Conservation (phyloP, 2,888 invertebrate species). For the Diarsia mendica region DNA sequence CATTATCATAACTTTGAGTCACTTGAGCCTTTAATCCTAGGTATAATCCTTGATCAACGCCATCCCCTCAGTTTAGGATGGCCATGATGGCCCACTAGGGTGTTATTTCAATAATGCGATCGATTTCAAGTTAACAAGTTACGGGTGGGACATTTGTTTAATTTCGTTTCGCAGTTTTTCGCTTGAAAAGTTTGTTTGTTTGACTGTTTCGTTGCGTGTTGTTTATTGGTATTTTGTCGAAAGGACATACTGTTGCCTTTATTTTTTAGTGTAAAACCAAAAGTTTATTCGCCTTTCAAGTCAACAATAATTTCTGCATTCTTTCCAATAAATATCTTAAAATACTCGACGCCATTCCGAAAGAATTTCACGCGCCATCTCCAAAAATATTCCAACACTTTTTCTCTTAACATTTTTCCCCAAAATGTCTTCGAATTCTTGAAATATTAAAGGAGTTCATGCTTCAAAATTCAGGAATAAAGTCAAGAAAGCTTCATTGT, state of each 20-base stretch:
- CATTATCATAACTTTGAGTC: constrained; percentile 88
- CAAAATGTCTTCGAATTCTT: constrained; percentile 51
- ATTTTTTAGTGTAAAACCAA: background rate
- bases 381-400: constrained; percentile 44
- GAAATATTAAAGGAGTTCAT: constrained; percentile 63
- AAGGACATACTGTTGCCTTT: background rate
- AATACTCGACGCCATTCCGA: constrained; percentile 20
- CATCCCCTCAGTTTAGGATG: constrained; percentile 43
- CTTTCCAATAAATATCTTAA: constrained; percentile 1
- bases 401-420: constrained; percentile 40
- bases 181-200: constrained; percentile 18
- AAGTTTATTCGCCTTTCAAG: background rate
- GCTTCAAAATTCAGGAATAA: constrained; percentile 68
- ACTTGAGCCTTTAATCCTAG: constrained; percentile 77
- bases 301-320: background rate
- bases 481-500: constrained; percentile 74
- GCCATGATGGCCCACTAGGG: constrained; percentile 35
- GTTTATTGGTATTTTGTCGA: background rate
- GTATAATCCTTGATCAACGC: constrained; percentile 79
- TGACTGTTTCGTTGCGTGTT: constrained; percentile 26
- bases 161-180: constrained; percentile 32
- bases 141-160: constrained; percentile 23
- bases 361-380: constrained; percentile 26
- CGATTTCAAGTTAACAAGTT: constrained; percentile 54
- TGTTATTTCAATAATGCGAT: constrained; percentile 64